These are phyloP conservation scores for Chlorodrepanis virens DNA, from an alignment of 2,113 vertebrate genomes.

Conservation along the genomic window DNA sequence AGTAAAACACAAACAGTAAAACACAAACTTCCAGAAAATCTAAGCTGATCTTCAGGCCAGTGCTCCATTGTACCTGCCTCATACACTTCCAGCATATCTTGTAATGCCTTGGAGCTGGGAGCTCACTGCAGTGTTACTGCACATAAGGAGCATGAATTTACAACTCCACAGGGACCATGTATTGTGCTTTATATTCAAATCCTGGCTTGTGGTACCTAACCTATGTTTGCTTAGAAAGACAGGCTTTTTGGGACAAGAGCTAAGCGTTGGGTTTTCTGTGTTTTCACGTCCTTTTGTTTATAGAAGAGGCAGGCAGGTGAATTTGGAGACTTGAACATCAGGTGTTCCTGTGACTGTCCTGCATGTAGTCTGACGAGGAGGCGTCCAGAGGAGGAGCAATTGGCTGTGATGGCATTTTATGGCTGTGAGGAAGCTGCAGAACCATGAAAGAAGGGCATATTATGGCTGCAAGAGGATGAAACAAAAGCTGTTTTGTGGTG, in stretches of 20 bases:
- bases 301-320: not conserved
- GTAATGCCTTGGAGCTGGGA: not conserved
- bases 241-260: not conserved
- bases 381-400: not conserved
- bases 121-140: not conserved
- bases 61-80: not conserved
- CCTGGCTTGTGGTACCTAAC: not conserved
- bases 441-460: not conserved
- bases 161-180: too few species aligned
- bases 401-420: not conserved
- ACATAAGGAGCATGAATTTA: not conserved
- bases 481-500: not conserved
- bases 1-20: not conserved
- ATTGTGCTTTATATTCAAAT: not conserved
- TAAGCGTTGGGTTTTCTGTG: not conserved
- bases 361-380: rapidly evolving
- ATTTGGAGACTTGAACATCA: not conserved
- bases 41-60: not conserved
- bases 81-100: not conserved
- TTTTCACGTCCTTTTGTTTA: not conserved
- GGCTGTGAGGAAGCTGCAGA: not conserved
- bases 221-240: not conserved
- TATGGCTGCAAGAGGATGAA: not conserved
- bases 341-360: not conserved
- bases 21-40: not conserved